Evolutionary conservation across 1,140 invertebrate species (phyloP).

Genomic region (Drosophila dunni): DNA sequence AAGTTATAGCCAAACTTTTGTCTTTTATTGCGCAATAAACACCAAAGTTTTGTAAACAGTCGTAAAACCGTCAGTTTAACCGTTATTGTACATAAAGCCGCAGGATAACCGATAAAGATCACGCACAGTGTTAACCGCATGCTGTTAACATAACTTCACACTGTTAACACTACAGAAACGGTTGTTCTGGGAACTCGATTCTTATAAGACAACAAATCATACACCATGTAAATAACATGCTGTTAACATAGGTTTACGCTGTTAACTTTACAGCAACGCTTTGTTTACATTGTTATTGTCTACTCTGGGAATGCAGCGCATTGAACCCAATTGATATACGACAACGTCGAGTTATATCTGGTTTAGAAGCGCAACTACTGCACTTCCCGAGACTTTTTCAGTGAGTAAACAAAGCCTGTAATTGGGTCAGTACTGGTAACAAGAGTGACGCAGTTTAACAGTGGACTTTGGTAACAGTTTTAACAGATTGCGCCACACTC

Average conservation of each 20-base stretch:
- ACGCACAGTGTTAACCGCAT: background rate
- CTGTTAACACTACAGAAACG: too few species aligned
- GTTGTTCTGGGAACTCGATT: background rate
- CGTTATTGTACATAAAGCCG: background rate
- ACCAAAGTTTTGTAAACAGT: conserved; percentile 17
- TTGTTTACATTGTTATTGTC: background rate
- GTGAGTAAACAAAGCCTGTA: background rate
- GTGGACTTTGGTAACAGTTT: conserved; percentile 16
- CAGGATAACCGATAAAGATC: background rate
- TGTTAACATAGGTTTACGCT: background rate
- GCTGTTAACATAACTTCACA: background rate
- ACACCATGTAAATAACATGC: background rate
- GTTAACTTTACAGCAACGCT: background rate
- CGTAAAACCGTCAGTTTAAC: conserved; percentile 1
- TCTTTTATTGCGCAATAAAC: conserved; percentile 60
- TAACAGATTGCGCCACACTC: conserved; percentile 48
- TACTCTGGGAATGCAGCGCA: background rate
- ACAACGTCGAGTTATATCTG: background rate
- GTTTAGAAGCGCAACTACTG: conserved; percentile 1
- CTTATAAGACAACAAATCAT: background rate
- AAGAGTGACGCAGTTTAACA: background rate
- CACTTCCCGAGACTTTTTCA: background rate
- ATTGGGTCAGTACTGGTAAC: conserved; percentile 3
- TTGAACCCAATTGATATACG: conserved; percentile 6
- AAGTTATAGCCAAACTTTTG: background rate